Evolutionary conservation across 2,888 invertebrate species (phyloP), one percentile per base, ranked within the genome.

Genomic region (Drosophila paramelanica): DNA sequence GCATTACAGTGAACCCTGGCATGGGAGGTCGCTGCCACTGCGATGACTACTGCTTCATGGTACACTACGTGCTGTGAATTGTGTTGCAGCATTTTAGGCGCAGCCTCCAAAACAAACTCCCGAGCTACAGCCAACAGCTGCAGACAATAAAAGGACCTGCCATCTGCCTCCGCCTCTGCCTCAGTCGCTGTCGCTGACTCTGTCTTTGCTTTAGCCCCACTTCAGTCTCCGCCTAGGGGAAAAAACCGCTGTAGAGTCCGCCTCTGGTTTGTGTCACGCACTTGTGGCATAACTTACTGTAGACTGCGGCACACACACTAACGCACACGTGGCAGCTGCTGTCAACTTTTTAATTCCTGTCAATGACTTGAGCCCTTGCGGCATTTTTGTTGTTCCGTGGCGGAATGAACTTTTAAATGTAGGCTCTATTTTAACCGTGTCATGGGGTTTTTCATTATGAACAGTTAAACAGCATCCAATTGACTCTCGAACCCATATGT

Each of bases 241-340:
- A 67, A 72, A 67, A 53, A 56, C 77, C 74, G 77, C 73, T 67
- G 49, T 76, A 33, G 52, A 53, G 45, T 42, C 46, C 70, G 61
- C 58, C 65, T 60, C 49, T 64, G 68, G 80, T 71, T 79, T 80
- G 77, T 83, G 86, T 84, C 84, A 84, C 84, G 84, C 84, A 88
- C 86, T 84, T 85, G 82, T 77, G 85, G 85, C 82, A 84, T 84
- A 88, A 84, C 82, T 84, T 84, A 84, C 82, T 85, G n/a, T n/a
- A n/a, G n/a, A n/a, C n/a, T n/a, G n/a, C n/a, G n/a, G n/a, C n/a
- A n/a, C n/a, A n/a, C n/a, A n/a, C n/a, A 33, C 31, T 10, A 8
- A 8, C 10, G 36, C 36, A 36, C 62, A 62, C 52, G 36, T 49
- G 56, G 52, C 57, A 52, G 52, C 46, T 42, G 66, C 87, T 77